Conservation (phyloP, 2,113 vertebrate species). For the Dascyllus trimaculatus region DNA sequence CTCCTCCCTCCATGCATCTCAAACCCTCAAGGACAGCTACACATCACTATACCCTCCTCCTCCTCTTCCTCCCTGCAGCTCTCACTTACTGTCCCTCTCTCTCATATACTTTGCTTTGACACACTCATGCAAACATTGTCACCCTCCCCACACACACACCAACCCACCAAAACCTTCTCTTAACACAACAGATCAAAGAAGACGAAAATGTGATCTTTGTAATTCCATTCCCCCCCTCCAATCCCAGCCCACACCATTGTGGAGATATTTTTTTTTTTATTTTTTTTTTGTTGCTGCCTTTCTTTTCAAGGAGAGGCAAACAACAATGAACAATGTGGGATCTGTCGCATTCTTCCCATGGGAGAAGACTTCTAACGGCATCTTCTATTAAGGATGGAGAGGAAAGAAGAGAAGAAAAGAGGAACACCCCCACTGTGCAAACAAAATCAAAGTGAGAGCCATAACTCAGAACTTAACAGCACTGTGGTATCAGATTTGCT, state of each 20-base stretch:
- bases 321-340: slow-evolving; percentile 79
- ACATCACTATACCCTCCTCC: slow-evolving; percentile 36
- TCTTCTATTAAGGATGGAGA: slow-evolving; percentile 71
- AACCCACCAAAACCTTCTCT: slow-evolving; percentile 47
- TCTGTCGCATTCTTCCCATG: slow-evolving; percentile 76
- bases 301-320: slow-evolving; percentile 70
- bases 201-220: slow-evolving; percentile 78
- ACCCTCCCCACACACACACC: slow-evolving; percentile 36
- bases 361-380: slow-evolving; percentile 74
- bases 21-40: slow-evolving; percentile 77
- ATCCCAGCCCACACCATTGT: slow-evolving; percentile 63
- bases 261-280: slow-evolving; percentile 20
- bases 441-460: slow-evolving; percentile 65
- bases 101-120: slow-evolving; percentile 32
- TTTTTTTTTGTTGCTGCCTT: slow-evolving; percentile 24
- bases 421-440: slow-evolving; percentile 64
- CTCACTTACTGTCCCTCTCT: slow-evolving; percentile 34
- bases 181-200: slow-evolving; percentile 76
- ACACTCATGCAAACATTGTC: slow-evolving; percentile 61
- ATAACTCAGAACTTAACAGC: slow-evolving; percentile 46
- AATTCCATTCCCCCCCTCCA: slow-evolving; percentile 64
- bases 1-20: slow-evolving; percentile 59
- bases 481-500: slow-evolving; percentile 46
- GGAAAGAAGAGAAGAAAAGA: slow-evolving; percentile 62
- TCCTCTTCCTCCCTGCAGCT: slow-evolving; percentile 5